Conservation (phyloP, 2,888 invertebrate species). For the Drosophila tanythrix region DNA sequence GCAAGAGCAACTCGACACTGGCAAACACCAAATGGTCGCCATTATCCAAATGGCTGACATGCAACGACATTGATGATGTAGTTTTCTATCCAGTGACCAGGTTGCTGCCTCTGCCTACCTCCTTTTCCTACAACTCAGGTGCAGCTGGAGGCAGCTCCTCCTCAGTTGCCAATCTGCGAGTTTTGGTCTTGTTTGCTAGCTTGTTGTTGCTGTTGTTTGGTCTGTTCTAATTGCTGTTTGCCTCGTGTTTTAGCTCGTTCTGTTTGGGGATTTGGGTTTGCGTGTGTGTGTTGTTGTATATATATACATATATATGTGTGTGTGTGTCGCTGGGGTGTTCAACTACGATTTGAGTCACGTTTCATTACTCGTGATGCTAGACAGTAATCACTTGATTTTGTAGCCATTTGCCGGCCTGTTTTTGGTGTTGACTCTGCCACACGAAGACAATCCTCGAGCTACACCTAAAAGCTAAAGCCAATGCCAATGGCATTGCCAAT, state of each 20-base stretch:
- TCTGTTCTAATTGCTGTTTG: conserved; percentile 80
- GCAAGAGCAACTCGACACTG: conserved; percentile 45
- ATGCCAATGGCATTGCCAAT: neutral
- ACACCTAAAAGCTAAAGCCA: conserved; percentile 1
- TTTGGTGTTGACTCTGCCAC: conserved; percentile 51
- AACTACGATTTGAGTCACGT: conserved; percentile 82
- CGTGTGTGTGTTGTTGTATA: conserved; percentile 26
- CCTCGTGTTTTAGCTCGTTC: conserved; percentile 72
- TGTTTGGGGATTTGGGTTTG: conserved; percentile 54
- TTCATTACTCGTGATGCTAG: conserved; percentile 82
- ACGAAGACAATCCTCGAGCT: conserved; percentile 29
- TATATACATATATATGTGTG: conserved; percentile 5
- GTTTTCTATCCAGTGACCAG: conserved; percentile 40
- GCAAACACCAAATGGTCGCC: conserved; percentile 56
- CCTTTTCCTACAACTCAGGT: neutral
- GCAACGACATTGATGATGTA: conserved; percentile 76
- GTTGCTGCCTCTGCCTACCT: conserved; percentile 8
- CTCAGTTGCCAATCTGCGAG: conserved; percentile 23
- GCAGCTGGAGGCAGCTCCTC: conserved; percentile 15
- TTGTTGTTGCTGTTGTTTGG: conserved; percentile 48
- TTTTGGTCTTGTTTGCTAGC: conserved; percentile 52
- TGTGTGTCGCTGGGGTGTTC: conserved; percentile 64
- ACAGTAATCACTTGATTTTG: conserved; percentile 82
- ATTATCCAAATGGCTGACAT: conserved; percentile 80
- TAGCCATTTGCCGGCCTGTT: conserved; percentile 58